Conservation (phyloP, 2,888 invertebrate species). For the Pseudoips prasinana region DNA sequence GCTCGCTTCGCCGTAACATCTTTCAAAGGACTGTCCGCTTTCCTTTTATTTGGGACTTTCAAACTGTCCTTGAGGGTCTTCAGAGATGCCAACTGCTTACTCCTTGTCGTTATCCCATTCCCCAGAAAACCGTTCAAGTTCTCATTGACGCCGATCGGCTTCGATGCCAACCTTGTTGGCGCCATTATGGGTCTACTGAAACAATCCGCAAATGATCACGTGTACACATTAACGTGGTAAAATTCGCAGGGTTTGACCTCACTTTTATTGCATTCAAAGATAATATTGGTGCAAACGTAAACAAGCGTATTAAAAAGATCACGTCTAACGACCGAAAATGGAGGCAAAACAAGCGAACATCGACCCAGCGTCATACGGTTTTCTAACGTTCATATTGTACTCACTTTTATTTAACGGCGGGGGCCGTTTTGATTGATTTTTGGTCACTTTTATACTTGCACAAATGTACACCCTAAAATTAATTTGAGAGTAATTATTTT, state of each 20-base stretch:
- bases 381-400: conserved; percentile 47
- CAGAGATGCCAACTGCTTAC: conserved; percentile 80
- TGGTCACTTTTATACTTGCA: conserved; percentile 47
- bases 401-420: conserved; percentile 57
- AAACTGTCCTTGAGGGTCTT: conserved; percentile 65
- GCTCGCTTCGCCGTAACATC: conserved; percentile 89
- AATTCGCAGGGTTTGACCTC: conserved; percentile 17
- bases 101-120: conserved; percentile 83
- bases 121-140: conserved; percentile 69
- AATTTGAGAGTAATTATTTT: conserved; percentile 42
- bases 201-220: conserved; percentile 53
- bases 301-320: conserved; percentile 54
- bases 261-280: conserved; percentile 8
- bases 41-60: conserved; percentile 86
- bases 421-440: conserved; percentile 55
- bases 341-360: conserved; percentile 78
- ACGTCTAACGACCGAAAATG: conserved; percentile 70
- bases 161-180: conserved; percentile 82
- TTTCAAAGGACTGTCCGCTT: conserved; percentile 90
- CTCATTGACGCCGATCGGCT: conserved; percentile 71
- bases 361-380: conserved; percentile 54
- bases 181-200: conserved; percentile 79
- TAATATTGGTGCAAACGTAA: conserved; percentile 38
- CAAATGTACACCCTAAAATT: conserved; percentile 34
- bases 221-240: conserved; percentile 37